Base-by-base conservation (phyloP, 2,797 vertebrate genomes). In the Gadopsis marmoratus region DNA sequence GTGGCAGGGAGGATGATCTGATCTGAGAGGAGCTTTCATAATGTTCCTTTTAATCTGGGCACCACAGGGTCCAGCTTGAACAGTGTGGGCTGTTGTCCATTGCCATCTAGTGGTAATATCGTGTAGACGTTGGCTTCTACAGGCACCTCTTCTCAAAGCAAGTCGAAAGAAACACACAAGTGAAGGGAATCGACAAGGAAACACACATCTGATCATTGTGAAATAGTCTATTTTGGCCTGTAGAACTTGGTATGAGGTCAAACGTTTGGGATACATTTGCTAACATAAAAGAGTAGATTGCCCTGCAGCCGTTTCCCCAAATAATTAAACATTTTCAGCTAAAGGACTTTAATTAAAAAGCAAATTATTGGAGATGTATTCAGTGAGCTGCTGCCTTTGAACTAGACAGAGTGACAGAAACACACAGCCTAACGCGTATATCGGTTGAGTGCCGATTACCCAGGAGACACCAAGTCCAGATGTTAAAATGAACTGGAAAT, bases 31-130 rank as follows among this genome's bases (percentile, higher is more conserved):
- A 58, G 51, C 13, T 76, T 79, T 65, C 39, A 51, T 2, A 9
- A n/a, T 16, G 51, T 41, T 53, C n/a, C 39, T 37, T 71, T 33
- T 7, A 23, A 17, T 69, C 39, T 45, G 14, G 12, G 45, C n/a
- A 26, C 16, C 4, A 26, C 17, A 41, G 19, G 11, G 33, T 61
- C 58, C 4, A 81, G 45, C 41, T 50, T 26, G 3, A 63, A 19
- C 16, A 23, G 8, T 7, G 45, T 77, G 11, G 5, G 12, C 60
- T 87, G 82, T 31, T 63, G 69, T 33, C 62, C 43, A 79, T 75
- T 89, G 88, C 91, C 94, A 91, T 89, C 93, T 94, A 92, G 90
- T 93, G 94, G 92, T 21, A 26, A 76, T 19, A 26, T 7, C 23
- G 19, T 14, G 53, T 7, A 76, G n/a, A 53, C 19, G 39, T 58